phyloP scores from a whole-genome alignment of 2,797 vertebrate genomes.

The Urosaurus nigricauda region DNA sequence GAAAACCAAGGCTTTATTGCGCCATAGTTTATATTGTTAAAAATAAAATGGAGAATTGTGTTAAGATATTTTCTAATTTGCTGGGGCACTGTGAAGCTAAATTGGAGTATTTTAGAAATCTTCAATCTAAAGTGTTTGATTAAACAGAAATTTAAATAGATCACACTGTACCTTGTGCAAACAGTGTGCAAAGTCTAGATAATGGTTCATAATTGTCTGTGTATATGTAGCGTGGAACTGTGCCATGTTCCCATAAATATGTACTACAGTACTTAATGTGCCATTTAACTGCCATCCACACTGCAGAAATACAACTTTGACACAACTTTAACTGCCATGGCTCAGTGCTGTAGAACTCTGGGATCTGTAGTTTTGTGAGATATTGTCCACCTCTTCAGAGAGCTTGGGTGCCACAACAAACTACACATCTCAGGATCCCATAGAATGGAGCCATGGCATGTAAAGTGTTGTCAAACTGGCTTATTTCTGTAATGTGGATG shows the following conservation, averaged over 20 bases:
- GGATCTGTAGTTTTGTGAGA: too few relatives aligned
- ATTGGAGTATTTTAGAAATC: neutral
- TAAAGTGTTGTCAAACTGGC: too few relatives aligned
- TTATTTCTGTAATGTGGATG: too few relatives aligned
- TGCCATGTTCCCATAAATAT: conserved; percentile 12
- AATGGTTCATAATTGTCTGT: neutral
- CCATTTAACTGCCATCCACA: rapidly evolving
- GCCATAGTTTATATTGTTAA: conserved; percentile 6
- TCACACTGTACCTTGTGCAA: neutral
- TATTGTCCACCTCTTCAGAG: too few relatives aligned
- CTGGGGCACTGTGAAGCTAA: neutral
- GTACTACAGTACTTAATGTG: neutral
- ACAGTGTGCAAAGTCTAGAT: neutral
- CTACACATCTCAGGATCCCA: too few relatives aligned
- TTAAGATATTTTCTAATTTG: neutral
- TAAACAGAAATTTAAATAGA: neutral
- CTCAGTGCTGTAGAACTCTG: too few relatives aligned
- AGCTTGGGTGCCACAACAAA: too few relatives aligned
- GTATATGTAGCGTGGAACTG: neutral
- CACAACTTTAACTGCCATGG: too few relatives aligned
- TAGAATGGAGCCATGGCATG: too few relatives aligned
- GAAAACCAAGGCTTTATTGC: conserved; percentile 16
- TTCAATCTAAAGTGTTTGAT: neutral
- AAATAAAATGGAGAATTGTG: neutral
- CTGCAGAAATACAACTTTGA: too few relatives aligned